A percentile compares a stretch with the other conserved stretches of the same genome.
phyloP scores from a whole-genome alignment of 2,888 invertebrate species.

The Apamea sordens region DNA sequence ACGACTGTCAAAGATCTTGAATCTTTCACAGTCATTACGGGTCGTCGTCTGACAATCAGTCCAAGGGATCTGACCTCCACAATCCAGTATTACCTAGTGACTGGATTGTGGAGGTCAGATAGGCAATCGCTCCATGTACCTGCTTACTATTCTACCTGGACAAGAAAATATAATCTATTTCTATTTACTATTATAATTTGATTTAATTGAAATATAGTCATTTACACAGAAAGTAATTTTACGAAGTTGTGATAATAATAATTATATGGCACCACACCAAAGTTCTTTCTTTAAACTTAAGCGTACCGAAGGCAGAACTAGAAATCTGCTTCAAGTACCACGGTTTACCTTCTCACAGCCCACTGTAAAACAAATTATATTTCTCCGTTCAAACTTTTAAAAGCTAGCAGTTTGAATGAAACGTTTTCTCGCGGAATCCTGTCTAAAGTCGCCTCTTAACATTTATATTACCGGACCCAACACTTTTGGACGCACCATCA shows the following conservation, averaged over 20 bases:
- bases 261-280: not conserved
- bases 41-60: too few species aligned
- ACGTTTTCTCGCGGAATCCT: conserved; percentile 65
- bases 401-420: conserved; percentile 48
- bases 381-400: conserved; percentile 19
- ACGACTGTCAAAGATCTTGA: too few species aligned
- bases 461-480: conserved; percentile 68
- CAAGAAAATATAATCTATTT: too few species aligned
- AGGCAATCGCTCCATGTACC: too few species aligned
- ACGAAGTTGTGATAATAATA: too few species aligned
- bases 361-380: conserved; percentile 27
- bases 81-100: too few species aligned
- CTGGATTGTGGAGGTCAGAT: too few species aligned
- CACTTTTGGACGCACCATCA: conserved; percentile 55
- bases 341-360: not conserved
- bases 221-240: not conserved
- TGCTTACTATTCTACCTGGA: too few species aligned
- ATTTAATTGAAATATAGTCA: not conserved
- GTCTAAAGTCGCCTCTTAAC: conserved; percentile 61
- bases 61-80: too few species aligned
- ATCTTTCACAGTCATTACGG: too few species aligned
- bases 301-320: too few species aligned
- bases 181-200: too few species aligned
- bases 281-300: not conserved
- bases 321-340: not conserved